These are phyloP conservation scores for Choloepus hoffmanni DNA, from an alignment of 2,113 vertebrate genomes.

Conservation along the genomic window DNA sequence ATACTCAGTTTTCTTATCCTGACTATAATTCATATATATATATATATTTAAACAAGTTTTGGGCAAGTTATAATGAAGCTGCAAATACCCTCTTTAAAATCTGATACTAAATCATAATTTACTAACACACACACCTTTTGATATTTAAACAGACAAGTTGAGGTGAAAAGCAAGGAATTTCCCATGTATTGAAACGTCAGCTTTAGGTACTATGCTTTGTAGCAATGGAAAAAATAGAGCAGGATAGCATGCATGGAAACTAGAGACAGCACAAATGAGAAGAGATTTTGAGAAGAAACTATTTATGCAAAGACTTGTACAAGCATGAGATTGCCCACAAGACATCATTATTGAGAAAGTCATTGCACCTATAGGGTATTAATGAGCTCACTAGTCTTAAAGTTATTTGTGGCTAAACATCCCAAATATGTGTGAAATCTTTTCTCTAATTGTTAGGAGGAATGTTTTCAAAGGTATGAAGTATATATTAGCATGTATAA, in stretches of 20 bases:
- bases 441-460: not conserved
- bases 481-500: not conserved
- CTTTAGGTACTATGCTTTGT: not conserved
- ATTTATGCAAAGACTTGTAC: not conserved
- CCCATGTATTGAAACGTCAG: not conserved
- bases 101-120: not conserved
- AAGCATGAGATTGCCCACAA: fast-evolving
- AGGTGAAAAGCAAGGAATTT: constrained; percentile 58
- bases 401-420: not conserved
- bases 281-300: constrained; percentile 1
- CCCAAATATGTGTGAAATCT: not conserved
- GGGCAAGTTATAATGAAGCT: not conserved
- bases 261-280: constrained; percentile 1
- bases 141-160: not conserved
- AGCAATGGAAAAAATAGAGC: not conserved
- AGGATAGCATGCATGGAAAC: not conserved
- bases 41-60: not conserved
- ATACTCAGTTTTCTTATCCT: not conserved
- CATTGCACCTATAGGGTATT: not conserved
- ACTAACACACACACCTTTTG: not conserved
- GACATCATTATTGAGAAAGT: constrained; percentile 23
- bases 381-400: not conserved
- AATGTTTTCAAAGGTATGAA: not conserved
- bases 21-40: not conserved
- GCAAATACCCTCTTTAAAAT: not conserved